Conservation (phyloP, 2,888 invertebrate genomes). For the Nebria brevicollis region DNA sequence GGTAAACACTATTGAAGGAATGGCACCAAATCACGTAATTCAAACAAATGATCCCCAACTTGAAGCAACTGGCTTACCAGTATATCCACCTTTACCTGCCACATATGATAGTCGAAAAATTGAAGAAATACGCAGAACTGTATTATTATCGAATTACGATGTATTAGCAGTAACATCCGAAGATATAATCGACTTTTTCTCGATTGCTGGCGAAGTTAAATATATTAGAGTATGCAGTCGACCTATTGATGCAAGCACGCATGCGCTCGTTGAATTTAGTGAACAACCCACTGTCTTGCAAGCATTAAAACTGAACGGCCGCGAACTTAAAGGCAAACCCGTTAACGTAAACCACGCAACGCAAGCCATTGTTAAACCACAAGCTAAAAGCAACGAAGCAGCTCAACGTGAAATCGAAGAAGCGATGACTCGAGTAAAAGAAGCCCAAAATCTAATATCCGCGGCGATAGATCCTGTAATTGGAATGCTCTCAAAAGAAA, state of each 20-base stretch:
- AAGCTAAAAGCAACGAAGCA: conserved; percentile 94
- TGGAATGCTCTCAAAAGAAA: conserved; percentile 86
- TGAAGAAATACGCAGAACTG: conserved; percentile 95
- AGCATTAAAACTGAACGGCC: conserved; percentile 87
- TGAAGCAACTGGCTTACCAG: conserved; percentile 81
- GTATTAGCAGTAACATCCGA: conserved; percentile 77
- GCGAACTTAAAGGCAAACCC: conserved; percentile 75
- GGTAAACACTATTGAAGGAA: conserved; percentile 85
- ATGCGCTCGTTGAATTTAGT: conserved; percentile 91
- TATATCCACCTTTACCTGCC: conserved; percentile 91
- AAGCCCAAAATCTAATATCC: conserved; percentile 93
- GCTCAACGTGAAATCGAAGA: conserved; percentile 96
- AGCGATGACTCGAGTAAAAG: conserved; percentile 96
- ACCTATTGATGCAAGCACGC: conserved; percentile 78
- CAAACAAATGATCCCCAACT: conserved; percentile 91
- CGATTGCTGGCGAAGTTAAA: conserved; percentile 91
- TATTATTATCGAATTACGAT: conserved; percentile 83
- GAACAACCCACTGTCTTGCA: conserved; percentile 90
- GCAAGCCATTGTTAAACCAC: conserved; percentile 90
- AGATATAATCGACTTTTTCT: conserved; percentile 89
- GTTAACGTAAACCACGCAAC: conserved; percentile 87
- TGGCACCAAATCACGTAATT: conserved; percentile 81
- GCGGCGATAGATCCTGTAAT: conserved; percentile 94
- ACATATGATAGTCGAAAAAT: conserved; percentile 88
- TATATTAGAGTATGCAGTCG: conserved; percentile 92